phyloP scores from a whole-genome alignment of 2,113 vertebrate genomes.

The Beaufortia kweichowensis region DNA sequence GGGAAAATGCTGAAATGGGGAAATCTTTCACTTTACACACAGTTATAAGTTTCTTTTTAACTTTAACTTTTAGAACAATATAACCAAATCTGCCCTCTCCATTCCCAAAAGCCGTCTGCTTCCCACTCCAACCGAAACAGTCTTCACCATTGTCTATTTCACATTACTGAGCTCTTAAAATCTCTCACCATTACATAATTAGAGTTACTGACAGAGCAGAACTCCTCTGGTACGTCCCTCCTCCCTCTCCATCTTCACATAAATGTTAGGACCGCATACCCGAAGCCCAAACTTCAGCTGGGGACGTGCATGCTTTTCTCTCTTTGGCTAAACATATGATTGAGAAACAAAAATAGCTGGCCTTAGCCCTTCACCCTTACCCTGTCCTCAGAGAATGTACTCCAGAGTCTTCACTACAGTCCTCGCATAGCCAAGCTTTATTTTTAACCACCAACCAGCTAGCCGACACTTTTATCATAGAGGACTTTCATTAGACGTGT shows the following conservation, averaged over 20 bases:
- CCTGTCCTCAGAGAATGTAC: constrained; percentile 63
- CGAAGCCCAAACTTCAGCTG: background rate
- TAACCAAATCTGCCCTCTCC: background rate
- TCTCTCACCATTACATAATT: constrained; percentile 66
- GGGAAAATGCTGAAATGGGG: background rate
- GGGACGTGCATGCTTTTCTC: constrained; percentile 44
- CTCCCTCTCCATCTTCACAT: background rate
- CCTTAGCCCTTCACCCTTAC: constrained; percentile 58
- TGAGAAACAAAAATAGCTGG: constrained; percentile 64
- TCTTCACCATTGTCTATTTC: constrained; percentile 56
- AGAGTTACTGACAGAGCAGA: constrained; percentile 53
- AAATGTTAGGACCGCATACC: background rate
- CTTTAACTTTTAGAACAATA: background rate
- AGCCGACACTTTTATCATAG: constrained; percentile 13
- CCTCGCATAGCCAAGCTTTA: constrained; percentile 70
- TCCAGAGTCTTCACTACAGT: constrained; percentile 67
- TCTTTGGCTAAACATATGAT: constrained; percentile 33
- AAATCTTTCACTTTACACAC: constrained; percentile 12
- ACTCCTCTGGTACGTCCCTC: constrained; percentile 16
- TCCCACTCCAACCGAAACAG: constrained; percentile 53
- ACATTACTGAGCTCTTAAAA: constrained; percentile 53
- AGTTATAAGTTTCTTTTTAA: background rate
- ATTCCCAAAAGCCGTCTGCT: constrained; percentile 57
- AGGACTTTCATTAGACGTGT: constrained; percentile 34
- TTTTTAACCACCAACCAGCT: constrained; percentile 64